A percentile compares a stretch with the other conserved stretches of the same genome.
Conservation (phyloP, 2,797 vertebrate genomes). For the Falco naumanni region DNA sequence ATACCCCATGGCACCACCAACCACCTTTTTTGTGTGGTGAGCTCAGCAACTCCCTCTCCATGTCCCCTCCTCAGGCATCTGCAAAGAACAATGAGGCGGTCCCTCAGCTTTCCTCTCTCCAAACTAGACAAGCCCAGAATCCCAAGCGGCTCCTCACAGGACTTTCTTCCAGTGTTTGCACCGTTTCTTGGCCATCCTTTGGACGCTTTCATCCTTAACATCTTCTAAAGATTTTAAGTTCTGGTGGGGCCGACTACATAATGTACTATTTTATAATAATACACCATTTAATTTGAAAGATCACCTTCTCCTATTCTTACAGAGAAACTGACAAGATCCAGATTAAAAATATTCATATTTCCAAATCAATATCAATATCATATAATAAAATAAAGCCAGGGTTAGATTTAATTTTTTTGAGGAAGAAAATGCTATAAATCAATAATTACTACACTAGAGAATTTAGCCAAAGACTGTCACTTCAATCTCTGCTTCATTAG, state of each 20-base stretch:
- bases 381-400: neutral
- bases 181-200: too few species aligned
- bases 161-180: too few species aligned
- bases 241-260: too few species aligned
- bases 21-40: too few species aligned
- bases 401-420: neutral
- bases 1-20: too few species aligned
- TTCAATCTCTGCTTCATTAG: neutral
- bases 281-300: neutral
- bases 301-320: neutral
- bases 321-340: neutral
- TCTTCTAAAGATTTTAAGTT: too few species aligned
- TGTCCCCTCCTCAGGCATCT: too few species aligned
- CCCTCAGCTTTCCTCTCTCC: neutral
- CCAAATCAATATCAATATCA: neutral
- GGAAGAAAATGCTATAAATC: neutral
- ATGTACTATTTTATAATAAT: neutral
- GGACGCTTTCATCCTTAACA: too few species aligned
- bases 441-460: neutral
- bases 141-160: neutral
- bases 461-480: neutral
- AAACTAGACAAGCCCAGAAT: neutral
- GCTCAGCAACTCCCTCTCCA: too few species aligned
- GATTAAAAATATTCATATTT: neutral
- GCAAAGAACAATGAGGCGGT: too few species aligned